Evolutionary conservation across 2,113 vertebrate species (phyloP).

Genomic region (Amphilophus citrinellus): DNA sequence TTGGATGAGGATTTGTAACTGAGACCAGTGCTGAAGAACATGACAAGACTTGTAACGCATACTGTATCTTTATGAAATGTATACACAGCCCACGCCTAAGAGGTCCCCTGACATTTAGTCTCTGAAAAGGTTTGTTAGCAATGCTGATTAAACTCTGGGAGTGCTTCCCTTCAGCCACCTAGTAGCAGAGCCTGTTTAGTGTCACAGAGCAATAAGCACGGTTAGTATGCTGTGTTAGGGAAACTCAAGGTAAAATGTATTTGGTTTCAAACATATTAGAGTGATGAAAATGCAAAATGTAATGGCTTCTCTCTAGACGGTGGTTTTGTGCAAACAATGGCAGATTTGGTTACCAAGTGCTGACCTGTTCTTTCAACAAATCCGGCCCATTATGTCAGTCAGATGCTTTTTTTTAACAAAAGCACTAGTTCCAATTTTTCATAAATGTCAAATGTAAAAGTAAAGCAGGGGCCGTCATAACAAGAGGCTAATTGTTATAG

Average conservation of each 20-base stretch:
- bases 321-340: neutral
- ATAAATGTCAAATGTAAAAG: neutral
- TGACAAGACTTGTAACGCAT: slow-evolving; percentile 31
- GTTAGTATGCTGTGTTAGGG: neutral
- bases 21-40: slow-evolving; percentile 17
- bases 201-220: neutral
- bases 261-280: slow-evolving; percentile 3
- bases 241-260: neutral
- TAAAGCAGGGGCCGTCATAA: neutral
- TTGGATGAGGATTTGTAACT: slow-evolving; percentile 38
- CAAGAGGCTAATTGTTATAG: neutral
- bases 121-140: slow-evolving; percentile 6
- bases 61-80: slow-evolving; percentile 7
- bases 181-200: slow-evolving; percentile 8
- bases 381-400: neutral
- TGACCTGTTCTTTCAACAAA: slow-evolving; percentile 3
- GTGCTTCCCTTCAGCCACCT: neutral
- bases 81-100: neutral
- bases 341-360: neutral
- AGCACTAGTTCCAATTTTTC: neutral
- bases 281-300: slow-evolving; percentile 5
- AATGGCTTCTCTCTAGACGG: neutral
- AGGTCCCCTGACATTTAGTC: neutral
- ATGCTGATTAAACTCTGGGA: neutral
- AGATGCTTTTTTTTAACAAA: neutral